Percentiles rank a stretch among this genome's conserved stretches.
Evolutionary conservation across 2,797 vertebrate species (phyloP).

Genomic region (Euthynnus affinis): DNA sequence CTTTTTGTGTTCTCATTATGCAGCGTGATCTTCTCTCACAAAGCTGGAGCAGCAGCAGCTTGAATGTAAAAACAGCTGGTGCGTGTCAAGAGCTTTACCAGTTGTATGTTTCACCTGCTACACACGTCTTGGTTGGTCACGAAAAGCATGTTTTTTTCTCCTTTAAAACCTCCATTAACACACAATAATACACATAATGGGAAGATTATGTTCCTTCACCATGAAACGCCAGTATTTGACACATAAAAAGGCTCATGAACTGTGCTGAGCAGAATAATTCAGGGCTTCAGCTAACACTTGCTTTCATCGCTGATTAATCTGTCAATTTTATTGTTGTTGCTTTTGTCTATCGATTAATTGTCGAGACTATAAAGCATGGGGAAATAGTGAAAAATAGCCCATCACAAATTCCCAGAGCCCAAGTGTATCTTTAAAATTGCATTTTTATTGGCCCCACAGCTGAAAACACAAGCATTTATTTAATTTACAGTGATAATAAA

Average conservation of each 20-base stretch:
- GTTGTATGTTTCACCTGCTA: slow-evolving; percentile 26
- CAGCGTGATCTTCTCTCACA: slow-evolving; percentile 45
- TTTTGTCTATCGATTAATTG: background rate
- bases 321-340: background rate
- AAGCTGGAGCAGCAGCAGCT: slow-evolving; percentile 48
- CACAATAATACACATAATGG: background rate
- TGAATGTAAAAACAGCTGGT: slow-evolving; percentile 26
- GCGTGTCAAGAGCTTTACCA: slow-evolving; percentile 14
- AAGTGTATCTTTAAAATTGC: too few relatives aligned
- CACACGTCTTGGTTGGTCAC: background rate
- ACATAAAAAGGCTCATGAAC: background rate
- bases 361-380: too few relatives aligned
- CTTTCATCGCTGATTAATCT: background rate
- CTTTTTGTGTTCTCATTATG: slow-evolving; percentile 65
- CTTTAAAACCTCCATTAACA: slow-evolving; percentile 1
- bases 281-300: background rate
- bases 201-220: background rate
- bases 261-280: background rate
- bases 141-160: background rate
- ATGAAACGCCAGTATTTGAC: background rate
- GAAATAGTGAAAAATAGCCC: background rate
- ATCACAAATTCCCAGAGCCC: too few relatives aligned
- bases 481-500: too few relatives aligned
- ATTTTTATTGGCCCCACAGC: background rate
- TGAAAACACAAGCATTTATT: too few relatives aligned